Percentiles rank a stretch among this genome's conserved stretches.
phyloP scores from a whole-genome alignment of 2,797 vertebrate species.

The Sphenopsis melanotis region DNA sequence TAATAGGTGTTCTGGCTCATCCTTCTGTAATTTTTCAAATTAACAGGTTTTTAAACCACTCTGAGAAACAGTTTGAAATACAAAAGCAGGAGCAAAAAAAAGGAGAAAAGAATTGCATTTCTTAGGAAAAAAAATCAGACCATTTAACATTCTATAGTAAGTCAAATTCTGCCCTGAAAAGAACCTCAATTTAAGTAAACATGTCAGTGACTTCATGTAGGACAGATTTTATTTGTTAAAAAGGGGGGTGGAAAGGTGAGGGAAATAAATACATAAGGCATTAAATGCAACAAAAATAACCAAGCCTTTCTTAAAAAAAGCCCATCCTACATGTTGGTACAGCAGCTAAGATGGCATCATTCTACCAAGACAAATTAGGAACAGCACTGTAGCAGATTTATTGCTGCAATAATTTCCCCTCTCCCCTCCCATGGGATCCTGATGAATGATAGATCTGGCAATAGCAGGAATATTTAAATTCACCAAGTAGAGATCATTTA shows the following conservation, averaged over 20 bases:
- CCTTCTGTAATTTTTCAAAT: neutral
- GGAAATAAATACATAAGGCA: neutral
- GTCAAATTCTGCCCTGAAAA: neutral
- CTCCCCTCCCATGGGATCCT: neutral
- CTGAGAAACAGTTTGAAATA: neutral
- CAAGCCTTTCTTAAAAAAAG: neutral
- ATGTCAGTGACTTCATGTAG: neutral
- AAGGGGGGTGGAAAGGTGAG: neutral
- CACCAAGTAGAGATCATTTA: neutral
- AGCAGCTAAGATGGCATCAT: neutral
- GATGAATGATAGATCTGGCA: neutral
- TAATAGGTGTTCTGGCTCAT: neutral
- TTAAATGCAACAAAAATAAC: slow-evolving; percentile 10
- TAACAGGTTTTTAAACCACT: neutral
- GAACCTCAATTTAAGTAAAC: neutral
- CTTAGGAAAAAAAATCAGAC: neutral
- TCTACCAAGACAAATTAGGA: neutral
- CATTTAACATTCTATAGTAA: neutral
- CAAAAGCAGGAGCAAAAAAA: neutral
- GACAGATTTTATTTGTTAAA: slow-evolving; percentile 13
- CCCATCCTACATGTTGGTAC: neutral
- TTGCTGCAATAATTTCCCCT: neutral
- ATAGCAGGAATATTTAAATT: neutral
- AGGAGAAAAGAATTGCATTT: neutral
- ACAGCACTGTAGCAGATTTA: neutral